Conservation (phyloP, 1,140 invertebrate genomes). For the Cepaea nemoralis region DNA sequence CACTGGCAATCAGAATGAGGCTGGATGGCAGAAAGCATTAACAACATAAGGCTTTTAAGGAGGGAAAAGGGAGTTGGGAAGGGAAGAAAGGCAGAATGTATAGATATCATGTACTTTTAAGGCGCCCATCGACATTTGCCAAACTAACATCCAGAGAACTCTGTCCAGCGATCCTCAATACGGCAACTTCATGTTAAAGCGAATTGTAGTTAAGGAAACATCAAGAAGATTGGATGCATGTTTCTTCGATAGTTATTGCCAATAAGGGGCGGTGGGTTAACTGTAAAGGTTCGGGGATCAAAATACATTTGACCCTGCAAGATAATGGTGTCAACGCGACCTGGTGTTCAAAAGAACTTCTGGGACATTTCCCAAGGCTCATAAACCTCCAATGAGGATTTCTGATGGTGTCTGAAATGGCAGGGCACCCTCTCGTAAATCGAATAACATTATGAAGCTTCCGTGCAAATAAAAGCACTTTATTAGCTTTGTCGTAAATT, state of each 20-base stretch:
- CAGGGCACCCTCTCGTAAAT: neutral
- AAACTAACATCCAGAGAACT: constrained; percentile 1
- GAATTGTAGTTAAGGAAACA: neutral
- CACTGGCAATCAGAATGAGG: neutral
- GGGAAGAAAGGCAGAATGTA: neutral
- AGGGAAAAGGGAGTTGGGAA: neutral
- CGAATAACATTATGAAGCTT: neutral
- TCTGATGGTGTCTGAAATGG: neutral
- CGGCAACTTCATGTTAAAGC: neutral
- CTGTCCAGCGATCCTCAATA: neutral
- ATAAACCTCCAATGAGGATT: neutral
- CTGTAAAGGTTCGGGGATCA: neutral
- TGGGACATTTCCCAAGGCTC: neutral
- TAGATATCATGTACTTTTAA: neutral
- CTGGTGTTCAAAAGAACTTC: neutral
- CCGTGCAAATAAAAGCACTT: neutral
- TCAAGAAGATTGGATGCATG: neutral
- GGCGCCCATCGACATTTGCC: neutral
- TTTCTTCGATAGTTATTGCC: neutral
- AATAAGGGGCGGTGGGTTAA: neutral
- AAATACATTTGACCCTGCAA: neutral
- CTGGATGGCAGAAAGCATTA: constrained; percentile 9
- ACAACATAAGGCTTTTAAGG: neutral
- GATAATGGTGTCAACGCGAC: neutral
- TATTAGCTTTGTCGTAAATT: neutral